These are phyloP conservation scores for Luperina nickerlii DNA, from an alignment of 2,888 invertebrate genomes.

Conservation along the genomic window DNA sequence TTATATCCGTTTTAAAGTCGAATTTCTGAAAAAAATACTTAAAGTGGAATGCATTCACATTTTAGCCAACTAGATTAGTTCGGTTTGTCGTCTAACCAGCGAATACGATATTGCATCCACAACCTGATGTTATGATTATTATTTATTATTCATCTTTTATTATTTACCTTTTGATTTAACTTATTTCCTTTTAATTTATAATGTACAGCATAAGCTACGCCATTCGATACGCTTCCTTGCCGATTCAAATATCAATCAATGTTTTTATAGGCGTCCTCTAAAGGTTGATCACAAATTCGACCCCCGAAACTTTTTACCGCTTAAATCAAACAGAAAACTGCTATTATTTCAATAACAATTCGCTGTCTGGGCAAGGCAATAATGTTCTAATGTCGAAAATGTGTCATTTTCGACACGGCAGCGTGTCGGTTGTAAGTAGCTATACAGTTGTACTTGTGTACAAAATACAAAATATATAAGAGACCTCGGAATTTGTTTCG, in stretches of 20 bases:
- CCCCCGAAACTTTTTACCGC: too few species aligned
- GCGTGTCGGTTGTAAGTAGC: background rate
- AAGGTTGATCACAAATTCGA: background rate
- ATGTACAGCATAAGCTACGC: background rate
- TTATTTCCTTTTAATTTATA: background rate
- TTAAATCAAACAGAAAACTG: too few species aligned
- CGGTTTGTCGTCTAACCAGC: background rate
- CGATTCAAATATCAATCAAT: background rate
- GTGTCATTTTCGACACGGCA: background rate
- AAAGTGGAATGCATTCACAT: background rate
- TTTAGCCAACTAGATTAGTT: background rate
- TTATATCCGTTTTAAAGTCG: too few species aligned
- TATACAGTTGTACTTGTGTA: too few species aligned
- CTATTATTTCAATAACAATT: background rate
- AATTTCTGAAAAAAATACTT: background rate
- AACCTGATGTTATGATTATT: background rate
- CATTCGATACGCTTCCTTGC: background rate
- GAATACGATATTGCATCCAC: background rate
- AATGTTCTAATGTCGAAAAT: background rate
- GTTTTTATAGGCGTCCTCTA: background rate
- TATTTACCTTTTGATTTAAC: too few species aligned
- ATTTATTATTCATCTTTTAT: background rate
- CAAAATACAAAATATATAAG: too few species aligned
- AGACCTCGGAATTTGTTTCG: too few species aligned
- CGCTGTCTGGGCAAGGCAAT: background rate